Evolutionary conservation across 2,888 invertebrate genomes (phyloP), one percentile per base, ranked within the genome.

Genomic region (Onchidella celtica): DNA sequence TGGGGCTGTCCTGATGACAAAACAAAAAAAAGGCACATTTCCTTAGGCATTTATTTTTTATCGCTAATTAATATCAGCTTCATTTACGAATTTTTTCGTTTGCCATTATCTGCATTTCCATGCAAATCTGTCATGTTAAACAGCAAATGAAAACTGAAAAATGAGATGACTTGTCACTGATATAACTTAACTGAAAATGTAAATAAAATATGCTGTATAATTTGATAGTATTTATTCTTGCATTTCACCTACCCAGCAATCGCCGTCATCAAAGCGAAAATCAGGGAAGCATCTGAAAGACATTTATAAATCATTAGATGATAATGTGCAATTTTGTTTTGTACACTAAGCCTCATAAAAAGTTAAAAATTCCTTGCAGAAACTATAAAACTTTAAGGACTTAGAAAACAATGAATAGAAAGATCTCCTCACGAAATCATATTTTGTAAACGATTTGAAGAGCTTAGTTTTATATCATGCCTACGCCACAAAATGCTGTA

Each of bases 271-370:
- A 75, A 83, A 86, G 47, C 84, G 79, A 65, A 87, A 87, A 11
- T 82, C 76, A 32, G 87, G 82, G 65, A 86, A 83, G 74, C 87
- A 87, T 79, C 87, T 87, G 83, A 3, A 84, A 78, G n/a, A n/a
- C n/a, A 1, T 17, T 24, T n/a, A 27, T 4, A 63, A 27, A 9
- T 17, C 9, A 47, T 47, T 17, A 24, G 29, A n/a, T n/a, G n/a
- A n/a, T n/a, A n/a, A n/a, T n/a, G n/a, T n/a, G n/a, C n/a, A n/a
- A n/a, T n/a, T n/a, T n/a, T n/a, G n/a, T n/a, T n/a, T n/a, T n/a
- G n/a, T n/a, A n/a, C n/a, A n/a, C n/a, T n/a, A n/a, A n/a, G n/a
- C n/a, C n/a, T n/a, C n/a, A 66, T 63, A 29, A 63, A 61, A 1
- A 32, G 17, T 57, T 32, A 38, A 32, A 4, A 65, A 76, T 38